A percentile compares a stretch with the other conserved stretches of the same genome.
phyloP scores from a whole-genome alignment of 1,140 invertebrate genomes.

The Bombus ignitus region DNA sequence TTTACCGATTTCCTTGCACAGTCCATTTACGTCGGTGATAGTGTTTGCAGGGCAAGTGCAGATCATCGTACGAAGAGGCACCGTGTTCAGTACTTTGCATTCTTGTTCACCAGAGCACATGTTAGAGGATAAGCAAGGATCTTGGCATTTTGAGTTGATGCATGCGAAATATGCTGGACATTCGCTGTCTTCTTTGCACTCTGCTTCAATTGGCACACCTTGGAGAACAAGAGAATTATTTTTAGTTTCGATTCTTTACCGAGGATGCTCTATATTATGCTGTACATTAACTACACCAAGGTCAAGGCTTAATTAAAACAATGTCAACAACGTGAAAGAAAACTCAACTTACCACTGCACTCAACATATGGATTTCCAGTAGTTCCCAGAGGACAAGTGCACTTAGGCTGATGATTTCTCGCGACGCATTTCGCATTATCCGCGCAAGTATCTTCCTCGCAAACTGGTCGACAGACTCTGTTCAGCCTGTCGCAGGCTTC shows the following conservation, averaged over 20 bases:
- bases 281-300: too few relatives aligned
- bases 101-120: slow-evolving; percentile 89
- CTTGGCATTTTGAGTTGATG: slow-evolving; percentile 89
- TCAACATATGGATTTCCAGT: slow-evolving; percentile 91
- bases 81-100: slow-evolving; percentile 90
- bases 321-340: too few relatives aligned
- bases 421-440: slow-evolving; percentile 89
- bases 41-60: slow-evolving; percentile 91
- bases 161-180: slow-evolving; percentile 89
- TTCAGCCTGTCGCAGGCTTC: slow-evolving; percentile 94
- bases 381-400: slow-evolving; percentile 88
- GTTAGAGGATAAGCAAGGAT: slow-evolving; percentile 88
- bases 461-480: slow-evolving; percentile 91
- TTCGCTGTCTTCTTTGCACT: slow-evolving; percentile 90
- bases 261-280: too few relatives aligned
- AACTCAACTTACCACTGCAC: slow-evolving; percentile 83
- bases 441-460: slow-evolving; percentile 90
- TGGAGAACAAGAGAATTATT: slow-evolving; percentile 33
- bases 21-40: slow-evolving; percentile 85
- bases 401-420: slow-evolving; percentile 89
- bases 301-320: too few relatives aligned
- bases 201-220: slow-evolving; percentile 73
- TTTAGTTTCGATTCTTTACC: slow-evolving; percentile 12
- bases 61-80: slow-evolving; percentile 90
- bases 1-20: slow-evolving; percentile 85